Evolutionary conservation across 2,113 vertebrate genomes (phyloP).

Genomic region (Donacobius atricapilla): DNA sequence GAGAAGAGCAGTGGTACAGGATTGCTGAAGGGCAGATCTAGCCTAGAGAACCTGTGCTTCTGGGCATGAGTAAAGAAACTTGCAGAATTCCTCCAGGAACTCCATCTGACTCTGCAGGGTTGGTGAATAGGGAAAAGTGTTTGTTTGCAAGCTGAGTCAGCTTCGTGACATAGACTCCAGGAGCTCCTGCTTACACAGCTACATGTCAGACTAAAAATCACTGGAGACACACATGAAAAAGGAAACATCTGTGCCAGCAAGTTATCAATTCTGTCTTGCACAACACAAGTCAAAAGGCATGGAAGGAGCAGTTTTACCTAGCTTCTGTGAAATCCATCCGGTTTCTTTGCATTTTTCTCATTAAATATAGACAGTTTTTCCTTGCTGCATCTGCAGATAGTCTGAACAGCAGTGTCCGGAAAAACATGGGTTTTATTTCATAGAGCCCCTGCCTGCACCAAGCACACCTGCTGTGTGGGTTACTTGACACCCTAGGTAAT

Average conservation of each 20-base stretch:
- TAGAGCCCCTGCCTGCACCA: background rate
- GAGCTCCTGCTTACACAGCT: background rate
- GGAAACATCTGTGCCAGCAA: slow-evolving; percentile 18
- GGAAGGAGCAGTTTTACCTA: background rate
- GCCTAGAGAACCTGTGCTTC: background rate
- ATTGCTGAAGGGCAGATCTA: background rate
- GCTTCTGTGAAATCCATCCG: background rate
- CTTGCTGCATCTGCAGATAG: background rate
- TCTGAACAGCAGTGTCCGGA: background rate
- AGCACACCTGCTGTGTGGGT: background rate
- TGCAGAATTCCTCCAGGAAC: background rate
- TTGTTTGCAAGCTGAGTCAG: background rate
- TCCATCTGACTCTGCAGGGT: background rate
- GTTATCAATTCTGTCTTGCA: background rate
- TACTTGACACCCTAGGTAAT: background rate
- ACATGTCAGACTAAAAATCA: background rate
- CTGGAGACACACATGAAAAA: background rate
- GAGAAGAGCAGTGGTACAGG: background rate
- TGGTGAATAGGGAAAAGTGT: background rate
- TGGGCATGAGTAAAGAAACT: background rate
- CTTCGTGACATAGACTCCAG: background rate
- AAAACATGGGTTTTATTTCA: background rate
- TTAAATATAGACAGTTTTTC: background rate
- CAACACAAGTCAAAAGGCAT: background rate
- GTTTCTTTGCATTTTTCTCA: background rate